A percentile compares a stretch with the other conserved stretches of the same genome.
phyloP scores from a whole-genome alignment of 1,140 invertebrate species.

The Streblospio benedicti region DNA sequence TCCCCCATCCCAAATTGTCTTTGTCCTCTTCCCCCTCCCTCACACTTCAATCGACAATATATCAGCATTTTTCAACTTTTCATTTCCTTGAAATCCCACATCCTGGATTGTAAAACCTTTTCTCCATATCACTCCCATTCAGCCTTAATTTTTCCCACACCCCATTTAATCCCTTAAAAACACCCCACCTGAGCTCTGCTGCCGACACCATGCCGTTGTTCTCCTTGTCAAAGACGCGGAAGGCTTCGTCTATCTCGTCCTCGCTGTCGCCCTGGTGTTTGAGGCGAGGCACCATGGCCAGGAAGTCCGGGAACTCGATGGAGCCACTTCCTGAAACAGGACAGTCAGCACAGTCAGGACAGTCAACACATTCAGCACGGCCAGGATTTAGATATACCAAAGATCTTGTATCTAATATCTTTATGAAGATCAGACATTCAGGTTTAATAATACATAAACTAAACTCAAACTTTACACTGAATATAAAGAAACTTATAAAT shows the following conservation, averaged over 20 bases:
- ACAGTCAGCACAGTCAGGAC: not conserved
- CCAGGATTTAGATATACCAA: not conserved
- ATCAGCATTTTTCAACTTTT: too few relatives aligned
- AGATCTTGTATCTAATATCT: not conserved
- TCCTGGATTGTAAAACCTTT: too few relatives aligned
- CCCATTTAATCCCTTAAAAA: too few relatives aligned
- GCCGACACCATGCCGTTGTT: constrained; percentile 48
- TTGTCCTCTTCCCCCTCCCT: too few relatives aligned
- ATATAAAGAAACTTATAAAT: too few relatives aligned
- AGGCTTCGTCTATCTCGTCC: constrained; percentile 16
- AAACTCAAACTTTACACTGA: too few relatives aligned
- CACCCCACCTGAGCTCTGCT: constrained; percentile 74
- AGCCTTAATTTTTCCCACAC: too few relatives aligned
- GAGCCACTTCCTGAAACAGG: constrained; percentile 11
- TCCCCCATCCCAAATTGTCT: too few relatives aligned
- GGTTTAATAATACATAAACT: too few relatives aligned
- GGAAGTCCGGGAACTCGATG: constrained; percentile 14
- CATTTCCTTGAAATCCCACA: too few relatives aligned
- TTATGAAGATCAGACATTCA: not conserved
- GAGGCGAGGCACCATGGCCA: constrained; percentile 11
- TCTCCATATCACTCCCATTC: too few relatives aligned
- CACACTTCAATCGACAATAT: too few relatives aligned
- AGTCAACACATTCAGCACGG: not conserved
- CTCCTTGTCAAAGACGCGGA: constrained; percentile 19
- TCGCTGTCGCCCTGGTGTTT: constrained; percentile 8